These are phyloP conservation scores for Hapalemur alaotrensis DNA, from an alignment of 2,797 vertebrate genomes.

Conservation along the genomic window DNA sequence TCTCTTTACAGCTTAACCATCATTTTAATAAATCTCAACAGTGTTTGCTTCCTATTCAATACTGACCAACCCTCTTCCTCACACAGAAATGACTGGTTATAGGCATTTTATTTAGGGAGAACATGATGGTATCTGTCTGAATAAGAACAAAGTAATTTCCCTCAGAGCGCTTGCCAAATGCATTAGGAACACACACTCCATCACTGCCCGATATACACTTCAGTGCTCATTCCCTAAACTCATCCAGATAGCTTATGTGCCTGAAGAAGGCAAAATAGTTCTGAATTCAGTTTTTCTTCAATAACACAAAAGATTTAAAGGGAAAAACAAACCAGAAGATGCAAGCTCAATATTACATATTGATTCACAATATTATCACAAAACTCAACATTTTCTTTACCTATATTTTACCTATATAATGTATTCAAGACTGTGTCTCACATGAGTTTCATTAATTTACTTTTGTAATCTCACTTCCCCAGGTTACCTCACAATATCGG, in stretches of 20 bases:
- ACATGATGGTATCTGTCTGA: slow-evolving; percentile 6
- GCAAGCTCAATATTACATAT: neutral
- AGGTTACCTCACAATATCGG: neutral
- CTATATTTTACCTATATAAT: neutral
- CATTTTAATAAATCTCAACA: slow-evolving; percentile 51
- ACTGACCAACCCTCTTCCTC: neutral
- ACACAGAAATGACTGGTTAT: slow-evolving; percentile 27
- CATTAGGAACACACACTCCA: neutral
- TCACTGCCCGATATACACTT: neutral
- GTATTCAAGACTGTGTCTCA: neutral
- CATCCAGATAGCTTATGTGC: neutral
- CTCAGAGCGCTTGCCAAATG: slow-evolving; percentile 1
- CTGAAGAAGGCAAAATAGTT: neutral
- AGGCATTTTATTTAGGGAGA: slow-evolving; percentile 54
- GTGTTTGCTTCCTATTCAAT: slow-evolving; percentile 8
- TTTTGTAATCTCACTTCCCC: neutral
- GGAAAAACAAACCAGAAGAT: neutral
- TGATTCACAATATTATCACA: neutral
- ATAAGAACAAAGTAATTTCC: slow-evolving; percentile 60
- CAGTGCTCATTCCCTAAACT: neutral
- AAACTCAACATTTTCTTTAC: neutral
- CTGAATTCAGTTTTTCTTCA: neutral
- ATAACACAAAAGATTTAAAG: slow-evolving; percentile 8
- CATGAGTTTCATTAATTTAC: neutral
- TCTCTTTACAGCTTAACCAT: neutral